These are phyloP conservation scores for Haliaeetus leucogaster DNA, from an alignment of 2,113 vertebrate species.

Conservation along the genomic window DNA sequence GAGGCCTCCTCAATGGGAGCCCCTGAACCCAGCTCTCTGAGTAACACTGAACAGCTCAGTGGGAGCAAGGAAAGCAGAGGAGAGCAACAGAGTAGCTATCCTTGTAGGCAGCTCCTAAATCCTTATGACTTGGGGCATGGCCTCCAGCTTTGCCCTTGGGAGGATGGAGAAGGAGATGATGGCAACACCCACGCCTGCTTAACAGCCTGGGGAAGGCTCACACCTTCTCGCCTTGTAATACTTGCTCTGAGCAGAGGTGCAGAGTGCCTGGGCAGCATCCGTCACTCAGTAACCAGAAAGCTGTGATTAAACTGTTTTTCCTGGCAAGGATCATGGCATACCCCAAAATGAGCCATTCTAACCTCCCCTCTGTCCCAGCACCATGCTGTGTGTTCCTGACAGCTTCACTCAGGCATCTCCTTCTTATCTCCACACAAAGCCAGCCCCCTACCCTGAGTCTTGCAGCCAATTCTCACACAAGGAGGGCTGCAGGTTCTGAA, in stretches of 20 bases:
- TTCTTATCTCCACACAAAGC: background rate
- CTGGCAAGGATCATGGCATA: background rate
- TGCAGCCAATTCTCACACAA: background rate
- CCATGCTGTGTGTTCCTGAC: fast-evolving
- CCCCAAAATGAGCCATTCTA: background rate
- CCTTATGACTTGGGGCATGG: background rate
- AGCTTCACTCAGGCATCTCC: background rate
- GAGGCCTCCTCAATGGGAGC: background rate
- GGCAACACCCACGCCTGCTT: background rate
- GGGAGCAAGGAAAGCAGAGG: background rate
- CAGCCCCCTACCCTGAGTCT: fast-evolving
- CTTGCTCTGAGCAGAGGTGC: background rate
- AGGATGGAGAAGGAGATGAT: background rate
- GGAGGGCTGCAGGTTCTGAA: background rate
- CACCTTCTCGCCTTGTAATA: background rate
- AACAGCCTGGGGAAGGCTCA: background rate
- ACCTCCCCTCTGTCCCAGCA: background rate
- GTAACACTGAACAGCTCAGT: fast-evolving
- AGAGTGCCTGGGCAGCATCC: background rate
- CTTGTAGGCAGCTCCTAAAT: background rate
- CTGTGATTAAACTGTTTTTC: background rate
- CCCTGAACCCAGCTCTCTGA: background rate
- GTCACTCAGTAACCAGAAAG: background rate
- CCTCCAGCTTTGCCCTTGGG: background rate
- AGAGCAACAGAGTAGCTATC: background rate